Evolutionary conservation across 2,797 vertebrate species (phyloP), one percentile per base, ranked within the genome.

Genomic region (Falco berigora): DNA sequence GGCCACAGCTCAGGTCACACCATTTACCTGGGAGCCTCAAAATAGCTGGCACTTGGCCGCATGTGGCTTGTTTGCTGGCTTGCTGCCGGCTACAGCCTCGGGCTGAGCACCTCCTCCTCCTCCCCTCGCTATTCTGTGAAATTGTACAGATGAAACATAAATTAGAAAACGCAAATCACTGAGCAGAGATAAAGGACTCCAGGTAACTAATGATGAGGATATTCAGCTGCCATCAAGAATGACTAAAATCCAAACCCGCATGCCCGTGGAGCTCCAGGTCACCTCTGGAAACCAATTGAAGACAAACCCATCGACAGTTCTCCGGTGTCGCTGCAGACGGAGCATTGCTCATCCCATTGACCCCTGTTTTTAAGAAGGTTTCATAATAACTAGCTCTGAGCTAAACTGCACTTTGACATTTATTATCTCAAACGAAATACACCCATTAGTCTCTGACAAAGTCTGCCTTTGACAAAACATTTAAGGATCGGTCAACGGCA

Each of bases 91-190:
- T 42, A 49, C 34, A 23, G 34, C 14, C n/a, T 49, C 22, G 49
- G 18, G 49, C 32, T 44, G 42, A 44, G 46, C 18, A 19, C 40
- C 42, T 79, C 32, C 46, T 68, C 25, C 42, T 17, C 42, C 42
- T 18, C 32, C 25, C 3, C 0, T 32, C 34, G 2, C 49, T 83
- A 22, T 27, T 12, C 1, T 1, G 11, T 25, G 36, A 49, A 63
- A 62, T 18, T 14, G 27, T 10, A 34, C 23, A 30, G 22, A 38
- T 23, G 18, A 63, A 71, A 34, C 0, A 8, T 32, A 24, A 62
- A 64, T 53, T 4, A 63, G 32, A 47, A 47, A 59, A 66, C 6
- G 19, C 16, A 52, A 40, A 53, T 46, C 32, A 15, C 28, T 40
- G 52, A 22, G 21, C 19, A 30, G 28, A 72, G 59, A 28, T 20